Evolutionary conservation across 2,888 invertebrate species (phyloP).

Genomic region (Eilema depressum): DNA sequence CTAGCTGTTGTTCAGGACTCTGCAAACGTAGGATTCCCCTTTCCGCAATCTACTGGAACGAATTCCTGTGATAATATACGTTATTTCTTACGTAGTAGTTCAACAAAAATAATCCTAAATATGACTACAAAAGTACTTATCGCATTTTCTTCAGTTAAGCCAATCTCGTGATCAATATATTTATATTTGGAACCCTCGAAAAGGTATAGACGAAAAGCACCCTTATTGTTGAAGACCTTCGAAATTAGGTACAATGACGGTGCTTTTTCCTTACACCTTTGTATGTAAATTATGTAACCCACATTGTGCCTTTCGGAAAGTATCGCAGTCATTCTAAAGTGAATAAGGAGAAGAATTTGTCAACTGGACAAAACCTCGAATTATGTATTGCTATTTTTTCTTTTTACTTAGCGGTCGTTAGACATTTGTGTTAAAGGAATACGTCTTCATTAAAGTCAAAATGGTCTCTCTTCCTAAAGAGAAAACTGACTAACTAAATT

Average conservation of each 20-base stretch:
- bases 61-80: no score
- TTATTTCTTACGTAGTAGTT: not conserved
- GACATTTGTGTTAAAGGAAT: not conserved
- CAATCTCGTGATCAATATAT: conserved; percentile 8
- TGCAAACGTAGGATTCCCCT: no score
- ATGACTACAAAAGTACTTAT: not conserved
- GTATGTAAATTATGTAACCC: conserved; percentile 28
- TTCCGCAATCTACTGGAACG: no score
- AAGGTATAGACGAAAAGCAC: conserved; percentile 19
- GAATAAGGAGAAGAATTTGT: not conserved
- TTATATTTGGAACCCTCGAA: conserved; percentile 15
- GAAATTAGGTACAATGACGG: conserved; percentile 27
- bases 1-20: no score
- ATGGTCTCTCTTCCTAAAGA: no score
- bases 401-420: not conserved
- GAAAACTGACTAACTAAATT: no score
- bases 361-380: conserved; percentile 9
- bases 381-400: not conserved
- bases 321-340: conserved; percentile 21
- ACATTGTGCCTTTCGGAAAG: conserved; percentile 19
- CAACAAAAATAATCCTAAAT: not conserved
- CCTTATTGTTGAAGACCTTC: conserved; percentile 22
- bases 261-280: conserved; percentile 28
- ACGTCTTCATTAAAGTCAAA: not conserved
- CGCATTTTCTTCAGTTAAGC: not conserved